Conservation (phyloP, 1,140 invertebrate species). For the Lanistes nyassanus region DNA sequence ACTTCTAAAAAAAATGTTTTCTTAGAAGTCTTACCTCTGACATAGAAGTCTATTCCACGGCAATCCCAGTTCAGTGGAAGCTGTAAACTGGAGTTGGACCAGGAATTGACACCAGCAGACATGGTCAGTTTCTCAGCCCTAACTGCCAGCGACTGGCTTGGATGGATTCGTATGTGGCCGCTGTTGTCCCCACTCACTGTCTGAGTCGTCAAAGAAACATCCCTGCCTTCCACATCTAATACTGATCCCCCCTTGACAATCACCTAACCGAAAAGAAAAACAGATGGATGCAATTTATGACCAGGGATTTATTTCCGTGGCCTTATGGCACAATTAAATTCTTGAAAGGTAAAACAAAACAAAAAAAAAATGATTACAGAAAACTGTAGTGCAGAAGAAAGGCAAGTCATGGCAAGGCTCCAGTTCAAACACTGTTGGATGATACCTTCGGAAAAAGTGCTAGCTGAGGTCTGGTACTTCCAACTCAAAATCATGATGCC, state of each 20-base stretch:
- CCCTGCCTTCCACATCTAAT: slow-evolving; percentile 37
- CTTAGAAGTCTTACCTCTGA: slow-evolving; percentile 42
- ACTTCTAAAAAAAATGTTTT: not conserved
- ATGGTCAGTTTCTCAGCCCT: slow-evolving; percentile 35
- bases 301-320: not conserved
- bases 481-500: no score
- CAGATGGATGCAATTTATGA: not conserved
- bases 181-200: slow-evolving; percentile 46
- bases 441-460: no score
- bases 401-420: no score
- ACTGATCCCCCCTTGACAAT: slow-evolving; percentile 42
- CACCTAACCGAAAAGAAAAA: slow-evolving; percentile 33
- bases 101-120: slow-evolving; percentile 42
- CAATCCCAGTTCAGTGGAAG: slow-evolving; percentile 51
- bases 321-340: no score
- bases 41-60: slow-evolving; percentile 45
- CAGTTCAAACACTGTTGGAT: no score
- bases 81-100: slow-evolving; percentile 37
- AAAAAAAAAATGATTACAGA: not conserved
- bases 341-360: no score
- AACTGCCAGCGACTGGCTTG: slow-evolving; percentile 37
- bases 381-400: not conserved
- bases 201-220: slow-evolving; percentile 34
- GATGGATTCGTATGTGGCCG: slow-evolving; percentile 39
- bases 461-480: no score